A percentile compares a stretch with the other conserved stretches of the same genome.
Evolutionary conservation across 2,113 vertebrate species (phyloP).

Genomic region (Hippotragus niger): DNA sequence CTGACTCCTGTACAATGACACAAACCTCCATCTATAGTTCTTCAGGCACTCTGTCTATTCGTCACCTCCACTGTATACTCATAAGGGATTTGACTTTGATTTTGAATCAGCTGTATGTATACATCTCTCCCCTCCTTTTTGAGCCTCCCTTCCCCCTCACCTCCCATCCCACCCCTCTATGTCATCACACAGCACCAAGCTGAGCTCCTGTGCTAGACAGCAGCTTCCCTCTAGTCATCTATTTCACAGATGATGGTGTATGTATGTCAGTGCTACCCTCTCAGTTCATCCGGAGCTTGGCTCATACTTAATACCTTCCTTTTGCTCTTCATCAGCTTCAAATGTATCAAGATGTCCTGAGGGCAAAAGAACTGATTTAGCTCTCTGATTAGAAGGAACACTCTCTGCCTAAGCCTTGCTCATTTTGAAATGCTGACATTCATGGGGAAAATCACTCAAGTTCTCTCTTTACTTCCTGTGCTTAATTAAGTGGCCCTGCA

Average conservation of each 20-base stretch:
- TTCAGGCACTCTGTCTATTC: neutral
- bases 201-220: neutral
- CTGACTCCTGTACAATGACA: neutral
- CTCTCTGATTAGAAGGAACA: conserved; percentile 53
- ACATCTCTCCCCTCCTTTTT: neutral
- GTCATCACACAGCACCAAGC: neutral
- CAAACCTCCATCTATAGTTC: neutral
- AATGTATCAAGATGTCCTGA: conserved; percentile 51
- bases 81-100: neutral
- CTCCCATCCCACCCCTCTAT: neutral
- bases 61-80: neutral
- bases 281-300: neutral
- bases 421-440: conserved; percentile 66
- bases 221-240: neutral
- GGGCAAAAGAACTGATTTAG: conserved; percentile 56
- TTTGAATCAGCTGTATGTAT: neutral
- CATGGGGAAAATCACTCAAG: conserved; percentile 52
- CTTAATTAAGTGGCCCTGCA: conserved; percentile 71
- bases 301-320: conserved; percentile 50
- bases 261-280: neutral
- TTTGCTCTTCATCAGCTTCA: conserved; percentile 50
- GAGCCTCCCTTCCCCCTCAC: neutral
- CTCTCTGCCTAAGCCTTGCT: conserved; percentile 35
- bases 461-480: conserved; percentile 62
- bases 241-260: neutral